phyloP scores from a whole-genome alignment of 2,113 vertebrate species.

The Conger conger region DNA sequence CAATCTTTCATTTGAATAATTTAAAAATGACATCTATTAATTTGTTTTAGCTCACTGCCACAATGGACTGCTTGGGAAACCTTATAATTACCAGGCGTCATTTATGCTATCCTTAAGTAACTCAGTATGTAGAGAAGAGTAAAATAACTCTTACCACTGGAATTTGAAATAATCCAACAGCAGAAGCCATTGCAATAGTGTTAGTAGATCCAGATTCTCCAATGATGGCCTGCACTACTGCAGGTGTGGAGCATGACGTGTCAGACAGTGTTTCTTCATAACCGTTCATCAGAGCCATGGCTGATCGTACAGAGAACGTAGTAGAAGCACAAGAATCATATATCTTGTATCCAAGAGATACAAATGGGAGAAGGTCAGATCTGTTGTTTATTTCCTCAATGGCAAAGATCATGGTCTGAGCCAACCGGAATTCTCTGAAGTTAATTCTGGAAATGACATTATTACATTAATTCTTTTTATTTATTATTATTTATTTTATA shows the following conservation, averaged over 20 bases:
- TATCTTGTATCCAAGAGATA: conserved; percentile 53
- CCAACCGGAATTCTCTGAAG: conserved; percentile 51
- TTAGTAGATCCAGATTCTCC: conserved; percentile 51
- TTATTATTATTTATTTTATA: no score
- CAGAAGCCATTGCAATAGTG: conserved; percentile 52
- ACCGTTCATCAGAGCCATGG: no score
- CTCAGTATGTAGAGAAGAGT: no score
- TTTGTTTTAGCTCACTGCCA: no score
- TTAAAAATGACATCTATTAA: no score
- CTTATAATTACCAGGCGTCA: no score
- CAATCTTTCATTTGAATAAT: no score
- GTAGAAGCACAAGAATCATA: conserved; percentile 53
- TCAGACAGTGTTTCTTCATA: no score
- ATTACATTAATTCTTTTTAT: not conserved
- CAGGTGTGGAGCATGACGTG: conserved; percentile 39
- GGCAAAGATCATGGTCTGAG: conserved; percentile 56
- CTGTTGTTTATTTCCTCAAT: conserved; percentile 55
- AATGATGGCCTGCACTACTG: conserved; percentile 51
- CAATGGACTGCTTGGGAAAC: no score
- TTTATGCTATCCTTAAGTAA: no score
- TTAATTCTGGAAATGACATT: conserved; percentile 50
- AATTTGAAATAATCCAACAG: no score
- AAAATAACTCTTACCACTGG: no score
- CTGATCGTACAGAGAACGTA: conserved; percentile 42
- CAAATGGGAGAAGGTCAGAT: conserved; percentile 42